Percentiles rank a stretch among this genome's conserved stretches.
Conservation (phyloP, 2,113 vertebrate genomes). For the Galemys pyrenaicus region DNA sequence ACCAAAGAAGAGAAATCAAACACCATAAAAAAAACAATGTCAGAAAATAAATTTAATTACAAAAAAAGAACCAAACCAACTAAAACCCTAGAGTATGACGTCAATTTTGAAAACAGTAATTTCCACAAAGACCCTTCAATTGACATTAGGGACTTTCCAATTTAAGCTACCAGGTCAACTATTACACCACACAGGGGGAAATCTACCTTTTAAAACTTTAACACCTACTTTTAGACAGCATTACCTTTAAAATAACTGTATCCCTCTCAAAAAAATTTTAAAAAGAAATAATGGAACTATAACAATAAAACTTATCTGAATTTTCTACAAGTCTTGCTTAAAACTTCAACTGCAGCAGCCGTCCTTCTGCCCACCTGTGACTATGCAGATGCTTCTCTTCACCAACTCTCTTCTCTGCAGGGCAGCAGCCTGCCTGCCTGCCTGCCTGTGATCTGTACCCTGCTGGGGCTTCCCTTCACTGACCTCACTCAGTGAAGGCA, state of each 20-base stretch:
- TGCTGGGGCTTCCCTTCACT: no score
- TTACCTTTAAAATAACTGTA: slow-evolving; percentile 22
- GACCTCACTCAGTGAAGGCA: no score
- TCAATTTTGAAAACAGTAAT: neutral
- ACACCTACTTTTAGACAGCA: neutral
- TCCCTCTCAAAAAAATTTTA: neutral
- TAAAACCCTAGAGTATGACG: neutral
- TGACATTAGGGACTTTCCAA: slow-evolving; percentile 7
- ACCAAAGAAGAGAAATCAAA: no score
- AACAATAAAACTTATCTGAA: neutral
- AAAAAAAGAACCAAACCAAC: no score
- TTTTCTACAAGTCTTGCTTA: neutral
- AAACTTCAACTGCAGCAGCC: neutral
- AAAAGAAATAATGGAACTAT: neutral
- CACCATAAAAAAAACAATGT: no score
- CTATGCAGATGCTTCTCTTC: no score
- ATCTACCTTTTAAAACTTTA: neutral
- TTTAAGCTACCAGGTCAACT: neutral
- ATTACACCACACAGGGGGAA: neutral
- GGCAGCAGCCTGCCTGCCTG: no score
- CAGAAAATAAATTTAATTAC: no score
- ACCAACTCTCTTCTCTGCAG: no score
- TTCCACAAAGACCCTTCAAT: neutral
- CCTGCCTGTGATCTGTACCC: no score
- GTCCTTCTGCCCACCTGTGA: no score